phyloP scores from a whole-genome alignment of 2,113 vertebrate genomes.

The Polyodon spathula region DNA sequence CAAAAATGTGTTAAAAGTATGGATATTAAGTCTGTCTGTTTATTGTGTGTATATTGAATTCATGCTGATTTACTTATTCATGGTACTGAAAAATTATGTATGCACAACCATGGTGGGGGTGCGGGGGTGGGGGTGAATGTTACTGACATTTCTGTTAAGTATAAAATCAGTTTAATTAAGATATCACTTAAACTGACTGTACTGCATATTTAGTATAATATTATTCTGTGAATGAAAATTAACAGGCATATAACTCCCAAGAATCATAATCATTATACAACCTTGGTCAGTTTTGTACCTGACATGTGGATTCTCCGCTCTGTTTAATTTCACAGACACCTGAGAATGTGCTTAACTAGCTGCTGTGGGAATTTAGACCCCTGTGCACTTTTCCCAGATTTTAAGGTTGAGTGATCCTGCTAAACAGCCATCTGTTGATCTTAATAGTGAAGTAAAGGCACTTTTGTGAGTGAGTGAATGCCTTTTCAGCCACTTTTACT shows the following conservation, averaged over 20 bases:
- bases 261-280: no score
- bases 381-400: slow-evolving; percentile 9
- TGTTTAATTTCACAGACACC: slow-evolving; percentile 9
- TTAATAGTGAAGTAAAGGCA: slow-evolving; percentile 18
- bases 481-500: slow-evolving; percentile 13
- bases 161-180: not conserved
- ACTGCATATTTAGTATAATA: no score
- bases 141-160: no score
- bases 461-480: slow-evolving; percentile 23
- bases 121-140: no score
- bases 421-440: slow-evolving; percentile 43
- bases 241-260: no score
- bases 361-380: slow-evolving; percentile 5
- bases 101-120: no score
- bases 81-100: no score
- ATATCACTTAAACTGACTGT: not conserved
- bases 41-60: no score
- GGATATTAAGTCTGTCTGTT: no score
- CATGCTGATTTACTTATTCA: no score
- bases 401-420: slow-evolving; percentile 40
- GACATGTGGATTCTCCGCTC: slow-evolving; percentile 15
- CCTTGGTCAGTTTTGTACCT: slow-evolving; percentile 9
- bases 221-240: no score
- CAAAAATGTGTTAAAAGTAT: no score
- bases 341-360: slow-evolving; percentile 17